Evolutionary conservation across 1,140 invertebrate genomes (phyloP).

Genomic region (Macrocentrus cingulum): DNA sequence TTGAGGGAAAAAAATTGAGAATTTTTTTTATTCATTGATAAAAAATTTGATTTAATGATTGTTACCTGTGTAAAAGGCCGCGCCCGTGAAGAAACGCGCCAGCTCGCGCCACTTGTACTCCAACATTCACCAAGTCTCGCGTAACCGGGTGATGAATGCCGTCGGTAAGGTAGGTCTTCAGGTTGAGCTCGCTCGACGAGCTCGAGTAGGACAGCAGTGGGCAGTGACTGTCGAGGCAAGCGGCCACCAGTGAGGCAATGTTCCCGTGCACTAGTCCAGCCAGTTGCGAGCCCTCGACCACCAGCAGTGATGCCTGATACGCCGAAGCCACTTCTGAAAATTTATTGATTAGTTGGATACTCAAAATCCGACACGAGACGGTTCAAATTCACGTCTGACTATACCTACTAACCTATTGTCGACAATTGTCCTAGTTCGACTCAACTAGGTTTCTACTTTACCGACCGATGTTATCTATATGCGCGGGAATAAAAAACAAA

Average conservation of each 20-base stretch:
- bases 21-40: too few relatives aligned
- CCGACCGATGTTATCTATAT: too few relatives aligned
- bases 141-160: conserved; percentile 69
- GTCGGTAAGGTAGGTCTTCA: conserved; percentile 77
- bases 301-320: conserved; percentile 78
- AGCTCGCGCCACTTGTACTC: conserved; percentile 83
- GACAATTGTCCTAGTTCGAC: too few relatives aligned
- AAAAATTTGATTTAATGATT: too few relatives aligned
- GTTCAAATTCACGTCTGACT: too few relatives aligned
- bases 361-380: too few relatives aligned
- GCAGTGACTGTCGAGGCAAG: conserved; percentile 74
- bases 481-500: too few relatives aligned
- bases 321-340: conserved; percentile 77
- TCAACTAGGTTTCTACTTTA: too few relatives aligned
- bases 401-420: too few relatives aligned
- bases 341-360: background rate
- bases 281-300: conserved; percentile 82
- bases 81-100: conserved; percentile 88
- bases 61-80: conserved; percentile 75
- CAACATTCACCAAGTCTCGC: conserved; percentile 87
- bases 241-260: conserved; percentile 78
- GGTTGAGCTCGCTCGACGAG: conserved; percentile 75
- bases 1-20: too few relatives aligned
- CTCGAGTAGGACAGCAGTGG: conserved; percentile 82
- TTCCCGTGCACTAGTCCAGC: conserved; percentile 81